Conservation (phyloP, 2,797 vertebrate genomes). For the Malacoraja senta region DNA sequence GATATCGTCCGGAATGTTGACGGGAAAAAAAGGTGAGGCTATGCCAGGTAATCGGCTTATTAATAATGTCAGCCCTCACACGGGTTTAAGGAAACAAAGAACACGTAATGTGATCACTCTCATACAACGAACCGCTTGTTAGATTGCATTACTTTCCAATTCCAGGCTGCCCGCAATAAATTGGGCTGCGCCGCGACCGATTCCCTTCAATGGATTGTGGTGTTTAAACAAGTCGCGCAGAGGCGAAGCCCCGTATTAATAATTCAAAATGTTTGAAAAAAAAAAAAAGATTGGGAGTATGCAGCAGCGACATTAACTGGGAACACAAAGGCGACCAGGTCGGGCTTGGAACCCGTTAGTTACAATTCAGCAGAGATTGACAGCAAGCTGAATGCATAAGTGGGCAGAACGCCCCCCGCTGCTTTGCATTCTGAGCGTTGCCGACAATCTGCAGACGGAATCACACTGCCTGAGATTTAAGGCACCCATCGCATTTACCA, state of each 20-base stretch:
- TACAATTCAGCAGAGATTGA: conserved; percentile 27
- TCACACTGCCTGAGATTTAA: conserved; percentile 13
- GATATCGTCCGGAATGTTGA: background rate
- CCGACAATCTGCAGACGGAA: background rate
- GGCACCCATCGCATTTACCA: conserved; percentile 9
- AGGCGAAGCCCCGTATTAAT: conserved; percentile 7
- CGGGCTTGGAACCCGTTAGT: conserved; percentile 21
- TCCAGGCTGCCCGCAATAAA: background rate
- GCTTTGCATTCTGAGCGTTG: conserved; percentile 9
- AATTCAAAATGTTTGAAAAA: conserved; percentile 18
- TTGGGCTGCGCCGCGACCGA: background rate
- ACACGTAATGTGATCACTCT: background rate
- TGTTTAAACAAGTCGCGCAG: background rate
- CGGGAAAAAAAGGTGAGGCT: conserved; percentile 9
- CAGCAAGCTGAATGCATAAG: conserved; percentile 2
- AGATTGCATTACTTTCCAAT: background rate
- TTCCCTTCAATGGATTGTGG: background rate
- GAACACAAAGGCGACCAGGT: conserved; percentile 44
- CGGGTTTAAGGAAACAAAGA: background rate
- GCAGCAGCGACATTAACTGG: background rate
- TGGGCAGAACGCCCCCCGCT: conserved; percentile 6
- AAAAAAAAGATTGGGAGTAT: background rate
- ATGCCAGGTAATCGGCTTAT: conserved; percentile 12
- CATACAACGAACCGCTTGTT: background rate
- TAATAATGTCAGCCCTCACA: background rate